Percentiles rank a stretch among this genome's conserved stretches.
These are phyloP conservation scores for Scaptodrosophila latifasciaeformis DNA, from an alignment of 2,888 invertebrate species.

Conservation along the genomic window DNA sequence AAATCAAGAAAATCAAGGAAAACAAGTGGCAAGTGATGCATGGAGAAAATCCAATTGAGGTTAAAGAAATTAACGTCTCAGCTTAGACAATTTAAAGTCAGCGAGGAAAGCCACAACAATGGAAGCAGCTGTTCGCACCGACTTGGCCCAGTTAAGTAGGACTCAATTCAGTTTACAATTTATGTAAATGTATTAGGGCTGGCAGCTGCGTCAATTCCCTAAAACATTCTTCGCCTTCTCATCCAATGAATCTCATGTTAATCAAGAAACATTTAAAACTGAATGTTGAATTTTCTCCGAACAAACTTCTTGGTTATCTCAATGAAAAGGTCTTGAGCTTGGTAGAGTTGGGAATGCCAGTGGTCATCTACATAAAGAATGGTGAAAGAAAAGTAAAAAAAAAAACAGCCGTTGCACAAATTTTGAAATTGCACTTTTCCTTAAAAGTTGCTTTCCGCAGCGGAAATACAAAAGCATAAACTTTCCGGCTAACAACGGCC, in stretches of 20 bases:
- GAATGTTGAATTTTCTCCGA: background rate
- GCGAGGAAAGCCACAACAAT: background rate
- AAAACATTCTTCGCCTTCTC: slow-evolving; percentile 2
- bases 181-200: slow-evolving; percentile 49
- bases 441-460: slow-evolving; percentile 36
- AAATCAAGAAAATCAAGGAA: too few species aligned
- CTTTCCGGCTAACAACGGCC: slow-evolving; percentile 49
- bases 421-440: slow-evolving; percentile 65
- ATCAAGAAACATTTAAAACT: slow-evolving; percentile 3
- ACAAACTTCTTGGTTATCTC: background rate
- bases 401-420: slow-evolving; percentile 43
- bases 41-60: slow-evolving; percentile 34
- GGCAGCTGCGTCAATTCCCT: slow-evolving; percentile 29
- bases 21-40: slow-evolving; percentile 10
- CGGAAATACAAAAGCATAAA: slow-evolving; percentile 69
- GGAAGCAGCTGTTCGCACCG: too few species aligned
- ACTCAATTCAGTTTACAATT: slow-evolving; percentile 21
- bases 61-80: slow-evolving; percentile 51
- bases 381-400: slow-evolving; percentile 17
- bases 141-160: background rate
- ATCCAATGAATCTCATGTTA: slow-evolving; percentile 14
- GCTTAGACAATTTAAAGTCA: slow-evolving; percentile 26
- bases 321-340: background rate
- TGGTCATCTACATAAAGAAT: slow-evolving; percentile 3
- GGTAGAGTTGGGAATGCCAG: background rate